A percentile compares a stretch with the other conserved stretches of the same genome.
These are phyloP conservation scores for Villa cingulata DNA, from an alignment of 2,888 invertebrate species.

Conservation along the genomic window DNA sequence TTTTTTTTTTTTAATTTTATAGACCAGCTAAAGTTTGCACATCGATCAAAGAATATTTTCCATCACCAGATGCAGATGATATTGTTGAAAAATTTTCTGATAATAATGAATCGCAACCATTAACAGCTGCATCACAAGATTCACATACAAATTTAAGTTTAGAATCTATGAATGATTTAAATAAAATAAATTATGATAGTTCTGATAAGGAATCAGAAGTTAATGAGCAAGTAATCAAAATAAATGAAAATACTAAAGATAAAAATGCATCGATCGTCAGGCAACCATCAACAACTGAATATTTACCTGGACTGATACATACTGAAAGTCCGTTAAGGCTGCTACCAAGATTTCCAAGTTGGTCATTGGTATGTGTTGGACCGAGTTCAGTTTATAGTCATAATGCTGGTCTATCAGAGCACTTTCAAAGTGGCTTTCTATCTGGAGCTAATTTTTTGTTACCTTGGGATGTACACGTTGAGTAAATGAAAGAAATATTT, in stretches of 20 bases:
- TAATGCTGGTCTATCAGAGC: slow-evolving; percentile 68
- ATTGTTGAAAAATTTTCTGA: slow-evolving; percentile 15
- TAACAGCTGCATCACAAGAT: slow-evolving; percentile 20
- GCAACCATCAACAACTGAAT: slow-evolving; percentile 76
- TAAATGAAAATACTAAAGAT: slow-evolving; percentile 17
- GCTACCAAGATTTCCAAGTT: slow-evolving; percentile 77
- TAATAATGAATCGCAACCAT: slow-evolving; percentile 15
- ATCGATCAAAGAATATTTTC: slow-evolving; percentile 21
- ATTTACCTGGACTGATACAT: slow-evolving; percentile 83
- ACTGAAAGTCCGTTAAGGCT: slow-evolving; percentile 57
- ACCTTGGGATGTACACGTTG: slow-evolving; percentile 82
- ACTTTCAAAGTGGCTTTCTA: slow-evolving; percentile 76
- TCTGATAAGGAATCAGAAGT: slow-evolving; percentile 18
- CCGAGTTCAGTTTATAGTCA: slow-evolving; percentile 84
- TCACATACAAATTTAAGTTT: slow-evolving; percentile 22
- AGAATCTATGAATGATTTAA: slow-evolving; percentile 19
- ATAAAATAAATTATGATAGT: slow-evolving; percentile 18
- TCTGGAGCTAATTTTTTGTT: slow-evolving; percentile 79
- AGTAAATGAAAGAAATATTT: slow-evolving; percentile 10
- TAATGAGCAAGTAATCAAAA: slow-evolving; percentile 29
- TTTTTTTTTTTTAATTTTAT: neutral
- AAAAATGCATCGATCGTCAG: slow-evolving; percentile 46
- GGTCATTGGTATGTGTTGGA: slow-evolving; percentile 83
- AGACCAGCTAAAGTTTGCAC: slow-evolving; percentile 29
- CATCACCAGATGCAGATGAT: slow-evolving; percentile 13